Base-by-base conservation (phyloP, 2,888 invertebrate species). In the Ochropacha duplaris region DNA sequence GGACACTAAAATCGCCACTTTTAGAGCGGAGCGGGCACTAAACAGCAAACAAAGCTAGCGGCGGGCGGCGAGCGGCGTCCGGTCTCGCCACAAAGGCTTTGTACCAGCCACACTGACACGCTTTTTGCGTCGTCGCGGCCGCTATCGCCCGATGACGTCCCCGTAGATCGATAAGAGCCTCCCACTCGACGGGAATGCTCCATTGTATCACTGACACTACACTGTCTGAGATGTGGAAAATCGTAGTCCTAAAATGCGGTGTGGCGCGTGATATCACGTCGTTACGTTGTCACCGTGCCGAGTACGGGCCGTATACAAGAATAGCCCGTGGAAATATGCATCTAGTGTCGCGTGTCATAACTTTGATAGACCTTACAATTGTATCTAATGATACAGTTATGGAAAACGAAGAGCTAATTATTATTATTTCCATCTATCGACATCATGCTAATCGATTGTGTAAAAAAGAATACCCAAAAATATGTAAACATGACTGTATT, bases 101-200 rank as follows among this genome's bases (percentile, higher is more conserved):
- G 88, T 89, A 78, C 76, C 82, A 86, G 89, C 82, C 88, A 84
- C 82, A 90, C 83, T 91, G 91, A 90, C 91, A 92, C 90, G 91
- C 90, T 92, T 92, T 91, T 92, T 92, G 90, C 90, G 87, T 84
- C 84, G 79, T 78, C 74, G 79, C 84, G 83, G 81, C 83, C 84
- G 90, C 86, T 91, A 92, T 91, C 91, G 88, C 86, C 74, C 89
- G 91, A 92, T 91, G 92, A 92, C 90, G 90, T 89, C 84, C 90
- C 87, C 76, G 87, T 86, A 90, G 90, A 92, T 92, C 91, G 92
- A 92, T 92, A 92, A 92, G 91, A 90, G 87, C 84, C 86, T 86
- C 86, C 86, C 86, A 87, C 90, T 90, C 87, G 84, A 85, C 88
- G 87, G 87, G 88, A 88, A 87, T 85, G 84, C 80, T 87, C 90